Evolutionary conservation across 2,797 vertebrate genomes (phyloP).

Genomic region (Poeciliopsis presidionis): DNA sequence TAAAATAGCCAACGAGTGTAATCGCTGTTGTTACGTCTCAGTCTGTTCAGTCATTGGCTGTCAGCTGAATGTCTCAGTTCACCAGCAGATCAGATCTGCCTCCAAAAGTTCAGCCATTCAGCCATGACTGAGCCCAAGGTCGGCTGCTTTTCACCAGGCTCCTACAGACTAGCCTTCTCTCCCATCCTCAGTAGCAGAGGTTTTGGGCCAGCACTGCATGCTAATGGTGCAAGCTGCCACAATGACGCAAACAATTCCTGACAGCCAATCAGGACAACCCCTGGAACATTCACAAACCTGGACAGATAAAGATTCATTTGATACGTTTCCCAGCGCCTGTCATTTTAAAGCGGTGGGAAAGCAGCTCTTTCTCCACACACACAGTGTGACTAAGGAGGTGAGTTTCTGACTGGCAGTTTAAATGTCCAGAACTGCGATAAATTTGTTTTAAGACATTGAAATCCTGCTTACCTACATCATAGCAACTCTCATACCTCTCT

Average conservation of each 20-base stretch:
- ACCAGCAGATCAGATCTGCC: not conserved
- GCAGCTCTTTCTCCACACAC: no score
- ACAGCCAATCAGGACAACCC: not conserved
- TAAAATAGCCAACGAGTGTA: not conserved
- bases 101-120: not conserved
- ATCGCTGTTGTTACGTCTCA: not conserved
- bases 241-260: not conserved
- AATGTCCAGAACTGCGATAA: not conserved
- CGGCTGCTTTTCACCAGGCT: no score
- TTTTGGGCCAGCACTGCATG: not conserved
- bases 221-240: not conserved
- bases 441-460: not conserved
- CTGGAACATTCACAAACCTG: not conserved
- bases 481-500: not conserved
- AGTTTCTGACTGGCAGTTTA: not conserved
- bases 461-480: not conserved
- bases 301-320: no score
- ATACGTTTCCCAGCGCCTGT: no score
- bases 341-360: no score
- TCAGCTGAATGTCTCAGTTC: not conserved
- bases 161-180: not conserved
- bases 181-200: not conserved
- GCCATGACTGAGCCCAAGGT: not conserved
- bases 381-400: no score
- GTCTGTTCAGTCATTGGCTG: not conserved